phyloP scores from a whole-genome alignment of 1,140 invertebrate genomes.

The Trypoxylus dichotomus region DNA sequence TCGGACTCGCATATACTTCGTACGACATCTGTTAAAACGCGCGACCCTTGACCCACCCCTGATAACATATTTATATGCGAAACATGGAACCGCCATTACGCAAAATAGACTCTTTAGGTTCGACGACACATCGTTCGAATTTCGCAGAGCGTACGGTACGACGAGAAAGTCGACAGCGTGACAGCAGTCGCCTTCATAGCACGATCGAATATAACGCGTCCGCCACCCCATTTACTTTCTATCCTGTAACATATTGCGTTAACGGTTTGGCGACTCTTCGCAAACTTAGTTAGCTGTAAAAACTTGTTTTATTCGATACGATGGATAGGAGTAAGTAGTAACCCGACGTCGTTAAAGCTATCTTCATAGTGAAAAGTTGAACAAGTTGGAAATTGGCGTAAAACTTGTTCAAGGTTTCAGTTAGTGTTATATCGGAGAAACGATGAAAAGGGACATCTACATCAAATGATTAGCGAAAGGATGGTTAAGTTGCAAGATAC shows the following conservation, averaged over 20 bases:
- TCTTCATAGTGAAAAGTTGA: background rate
- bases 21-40: conserved; percentile 24
- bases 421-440: too few species aligned
- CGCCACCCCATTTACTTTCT: conserved; percentile 13
- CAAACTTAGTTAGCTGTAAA: conserved; percentile 16
- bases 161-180: background rate
- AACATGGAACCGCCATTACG: conserved; percentile 23
- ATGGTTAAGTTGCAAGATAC: too few species aligned
- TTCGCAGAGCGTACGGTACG: background rate
- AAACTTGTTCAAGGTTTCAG: background rate
- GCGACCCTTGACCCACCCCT: conserved; percentile 10
- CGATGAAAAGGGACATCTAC: too few species aligned
- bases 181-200: background rate
- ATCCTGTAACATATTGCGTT: conserved; percentile 23
- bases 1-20: background rate
- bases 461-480: too few species aligned
- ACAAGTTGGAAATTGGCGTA: background rate
- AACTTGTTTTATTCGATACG: background rate
- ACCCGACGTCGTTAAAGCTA: background rate
- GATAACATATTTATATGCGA: conserved; percentile 23
- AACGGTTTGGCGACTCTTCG: conserved; percentile 21
- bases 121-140: conserved; percentile 5
- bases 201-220: background rate
- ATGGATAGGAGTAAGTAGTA: background rate
- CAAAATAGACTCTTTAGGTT: conserved; percentile 26